These are phyloP conservation scores for Philereme transversata DNA, from an alignment of 2,888 invertebrate species.

Conservation along the genomic window DNA sequence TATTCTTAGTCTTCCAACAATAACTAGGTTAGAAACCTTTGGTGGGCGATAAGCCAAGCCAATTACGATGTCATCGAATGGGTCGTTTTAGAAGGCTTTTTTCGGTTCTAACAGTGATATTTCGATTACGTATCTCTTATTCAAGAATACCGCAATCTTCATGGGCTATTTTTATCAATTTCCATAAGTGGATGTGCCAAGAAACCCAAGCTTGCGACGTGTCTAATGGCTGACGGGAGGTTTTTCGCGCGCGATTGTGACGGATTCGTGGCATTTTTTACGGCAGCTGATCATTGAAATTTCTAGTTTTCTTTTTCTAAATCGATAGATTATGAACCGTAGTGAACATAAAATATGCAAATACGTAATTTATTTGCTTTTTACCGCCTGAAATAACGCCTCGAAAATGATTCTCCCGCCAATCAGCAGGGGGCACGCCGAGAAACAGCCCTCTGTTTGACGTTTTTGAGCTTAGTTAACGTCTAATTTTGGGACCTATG, in stretches of 20 bases:
- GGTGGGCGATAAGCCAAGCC: conserved; percentile 79
- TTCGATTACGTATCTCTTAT: conserved; percentile 48
- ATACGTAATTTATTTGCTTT: conserved; percentile 42
- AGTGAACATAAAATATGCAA: conserved; percentile 52
- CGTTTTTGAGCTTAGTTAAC: conserved; percentile 48
- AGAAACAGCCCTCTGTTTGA: conserved; percentile 51
- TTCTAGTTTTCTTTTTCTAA: conserved; percentile 49
- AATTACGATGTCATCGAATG: conserved; percentile 66
- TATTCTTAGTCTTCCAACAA: conserved; percentile 49
- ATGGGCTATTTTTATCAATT: conserved; percentile 78
- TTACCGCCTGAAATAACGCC: conserved; percentile 53
- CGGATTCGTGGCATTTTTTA: conserved; percentile 83
- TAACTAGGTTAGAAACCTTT: conserved; percentile 79
- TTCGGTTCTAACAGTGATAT: conserved; percentile 45
- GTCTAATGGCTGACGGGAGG: conserved; percentile 83
- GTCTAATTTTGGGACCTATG: conserved; percentile 37
- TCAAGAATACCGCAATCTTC: conserved; percentile 53
- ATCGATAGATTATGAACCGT: conserved; percentile 52
- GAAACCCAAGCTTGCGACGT: conserved; percentile 82
- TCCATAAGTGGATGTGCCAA: conserved; percentile 77
- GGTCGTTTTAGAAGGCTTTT: conserved; percentile 46
- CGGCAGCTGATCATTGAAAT: conserved; percentile 69
- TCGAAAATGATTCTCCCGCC: conserved; percentile 77
- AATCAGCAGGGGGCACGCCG: conserved; percentile 82
- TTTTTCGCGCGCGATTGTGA: conserved; percentile 83